Evolutionary conservation across 2,797 vertebrate species (phyloP).

Genomic region (Dallia pectoralis): DNA sequence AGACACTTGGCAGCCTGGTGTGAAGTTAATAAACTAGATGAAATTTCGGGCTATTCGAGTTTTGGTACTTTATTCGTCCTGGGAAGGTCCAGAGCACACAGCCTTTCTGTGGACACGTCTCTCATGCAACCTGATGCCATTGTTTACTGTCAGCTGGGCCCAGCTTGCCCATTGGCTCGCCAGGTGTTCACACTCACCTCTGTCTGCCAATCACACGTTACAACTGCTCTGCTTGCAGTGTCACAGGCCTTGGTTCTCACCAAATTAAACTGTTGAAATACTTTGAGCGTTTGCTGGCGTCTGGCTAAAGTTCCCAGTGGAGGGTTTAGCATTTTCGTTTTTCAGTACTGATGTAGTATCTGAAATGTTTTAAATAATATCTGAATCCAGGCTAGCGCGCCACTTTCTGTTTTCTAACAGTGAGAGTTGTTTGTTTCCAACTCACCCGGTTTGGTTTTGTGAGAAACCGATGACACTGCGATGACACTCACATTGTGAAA

Average conservation of each 20-base stretch:
- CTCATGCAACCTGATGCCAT: not conserved
- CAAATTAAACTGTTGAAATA: conserved; percentile 30
- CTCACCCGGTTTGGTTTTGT: too few species aligned
- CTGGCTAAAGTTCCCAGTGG: too few species aligned
- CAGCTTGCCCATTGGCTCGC: not conserved
- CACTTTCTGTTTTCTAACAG: too few species aligned
- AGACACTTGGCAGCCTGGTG: conserved; percentile 36
- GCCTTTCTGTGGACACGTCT: conserved; percentile 9
- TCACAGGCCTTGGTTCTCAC: conserved; percentile 9
- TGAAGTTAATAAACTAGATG: conserved; percentile 3
- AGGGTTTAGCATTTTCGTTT: too few species aligned
- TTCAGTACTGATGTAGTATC: too few species aligned
- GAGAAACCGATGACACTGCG: too few species aligned
- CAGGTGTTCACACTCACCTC: conserved; percentile 14
- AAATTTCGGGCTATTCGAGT: conserved; percentile 19
- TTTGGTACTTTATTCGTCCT: conserved; percentile 24
- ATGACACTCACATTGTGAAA: too few species aligned
- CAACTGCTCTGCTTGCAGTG: conserved; percentile 8
- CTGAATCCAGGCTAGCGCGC: too few species aligned
- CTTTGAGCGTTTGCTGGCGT: conserved; percentile 20
- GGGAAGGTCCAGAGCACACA: not conserved
- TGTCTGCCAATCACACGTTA: conserved; percentile 6
- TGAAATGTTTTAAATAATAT: too few species aligned
- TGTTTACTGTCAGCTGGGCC: not conserved
- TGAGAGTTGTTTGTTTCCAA: too few species aligned